phyloP scores from a whole-genome alignment of 2,888 invertebrate genomes.

The Macropis europaea region DNA sequence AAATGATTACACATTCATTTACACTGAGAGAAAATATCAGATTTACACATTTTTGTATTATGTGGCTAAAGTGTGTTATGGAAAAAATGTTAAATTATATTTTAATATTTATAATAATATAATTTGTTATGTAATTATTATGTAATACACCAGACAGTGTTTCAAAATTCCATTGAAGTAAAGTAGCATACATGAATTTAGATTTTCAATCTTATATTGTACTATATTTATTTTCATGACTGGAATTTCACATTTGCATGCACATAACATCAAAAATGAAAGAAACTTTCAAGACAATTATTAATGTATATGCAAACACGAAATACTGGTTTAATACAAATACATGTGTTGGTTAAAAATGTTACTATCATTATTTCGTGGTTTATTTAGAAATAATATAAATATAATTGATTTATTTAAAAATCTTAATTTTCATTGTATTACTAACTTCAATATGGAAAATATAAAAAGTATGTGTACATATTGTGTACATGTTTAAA shows the following conservation, averaged over 20 bases:
- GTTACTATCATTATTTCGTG: not conserved
- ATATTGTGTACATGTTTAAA: not conserved
- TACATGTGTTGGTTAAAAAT: not conserved
- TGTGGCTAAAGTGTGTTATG: constrained; percentile 15
- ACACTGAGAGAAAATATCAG: constrained; percentile 35
- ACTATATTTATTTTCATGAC: constrained; percentile 11
- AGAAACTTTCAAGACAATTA: not conserved
- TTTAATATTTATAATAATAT: constrained; percentile 5
- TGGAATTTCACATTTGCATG: not conserved
- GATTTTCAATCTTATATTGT: constrained; percentile 18
- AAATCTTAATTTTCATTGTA: constrained; percentile 4
- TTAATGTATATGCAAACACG: not conserved
- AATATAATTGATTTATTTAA: not conserved
- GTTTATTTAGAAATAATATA: not conserved
- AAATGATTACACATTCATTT: constrained; percentile 33
- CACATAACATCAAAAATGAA: not conserved
- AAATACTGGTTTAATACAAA: not conserved
- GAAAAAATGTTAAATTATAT: constrained; percentile 9
- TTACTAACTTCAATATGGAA: not conserved
- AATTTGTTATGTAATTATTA: constrained; percentile 1
- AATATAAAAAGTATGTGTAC: not conserved
- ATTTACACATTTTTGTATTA: constrained; percentile 11
- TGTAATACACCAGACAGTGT: not conserved
- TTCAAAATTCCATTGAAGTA: constrained; percentile 11
- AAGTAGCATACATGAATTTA: constrained; percentile 10